phyloP scores from a whole-genome alignment of 2,888 invertebrate genomes.

The Oxystoma pomonae region DNA sequence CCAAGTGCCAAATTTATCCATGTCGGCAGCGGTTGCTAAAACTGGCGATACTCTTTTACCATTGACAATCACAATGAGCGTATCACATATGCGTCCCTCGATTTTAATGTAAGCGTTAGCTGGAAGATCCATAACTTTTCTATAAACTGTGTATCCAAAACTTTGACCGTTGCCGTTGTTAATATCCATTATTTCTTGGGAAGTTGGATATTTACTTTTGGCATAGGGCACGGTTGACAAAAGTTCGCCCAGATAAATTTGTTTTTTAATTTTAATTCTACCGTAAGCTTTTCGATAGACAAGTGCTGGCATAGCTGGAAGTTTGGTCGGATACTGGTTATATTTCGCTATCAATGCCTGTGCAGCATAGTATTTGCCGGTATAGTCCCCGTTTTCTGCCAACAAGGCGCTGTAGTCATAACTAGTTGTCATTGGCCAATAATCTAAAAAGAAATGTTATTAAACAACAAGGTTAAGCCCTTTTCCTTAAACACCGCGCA shows the following conservation, averaged over 20 bases:
- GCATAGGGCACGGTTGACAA: slow-evolving; percentile 27
- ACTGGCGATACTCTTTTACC: slow-evolving; percentile 44
- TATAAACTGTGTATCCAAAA: slow-evolving; percentile 55
- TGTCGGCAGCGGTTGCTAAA: slow-evolving; percentile 35
- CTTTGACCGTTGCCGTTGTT: slow-evolving; percentile 53
- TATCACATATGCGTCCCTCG: slow-evolving; percentile 49
- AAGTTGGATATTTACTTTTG: slow-evolving; percentile 33
- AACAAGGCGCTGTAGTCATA: slow-evolving; percentile 88
- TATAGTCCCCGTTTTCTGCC: slow-evolving; percentile 83
- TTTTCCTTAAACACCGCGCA: too few species aligned
- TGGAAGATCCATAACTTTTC: slow-evolving; percentile 40
- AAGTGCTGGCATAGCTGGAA: slow-evolving; percentile 66
- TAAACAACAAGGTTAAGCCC: too few species aligned
- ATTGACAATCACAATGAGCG: slow-evolving; percentile 51
- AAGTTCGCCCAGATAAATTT: slow-evolving; percentile 28
- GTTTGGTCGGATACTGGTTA: slow-evolving; percentile 38
- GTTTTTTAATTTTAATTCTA: slow-evolving; percentile 30
- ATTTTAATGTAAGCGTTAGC: slow-evolving; percentile 40
- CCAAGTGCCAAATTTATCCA: slow-evolving; percentile 47
- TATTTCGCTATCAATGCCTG: slow-evolving; percentile 51
- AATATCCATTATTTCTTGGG: slow-evolving; percentile 44
- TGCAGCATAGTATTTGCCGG: slow-evolving; percentile 62
- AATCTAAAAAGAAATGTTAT: slow-evolving; percentile 26
- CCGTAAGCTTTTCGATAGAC: slow-evolving; percentile 67
- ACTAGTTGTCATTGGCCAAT: slow-evolving; percentile 45